A percentile compares a stretch with the other conserved stretches of the same genome.
Evolutionary conservation across 2,113 vertebrate species (phyloP).

Genomic region (Rhea americana): DNA sequence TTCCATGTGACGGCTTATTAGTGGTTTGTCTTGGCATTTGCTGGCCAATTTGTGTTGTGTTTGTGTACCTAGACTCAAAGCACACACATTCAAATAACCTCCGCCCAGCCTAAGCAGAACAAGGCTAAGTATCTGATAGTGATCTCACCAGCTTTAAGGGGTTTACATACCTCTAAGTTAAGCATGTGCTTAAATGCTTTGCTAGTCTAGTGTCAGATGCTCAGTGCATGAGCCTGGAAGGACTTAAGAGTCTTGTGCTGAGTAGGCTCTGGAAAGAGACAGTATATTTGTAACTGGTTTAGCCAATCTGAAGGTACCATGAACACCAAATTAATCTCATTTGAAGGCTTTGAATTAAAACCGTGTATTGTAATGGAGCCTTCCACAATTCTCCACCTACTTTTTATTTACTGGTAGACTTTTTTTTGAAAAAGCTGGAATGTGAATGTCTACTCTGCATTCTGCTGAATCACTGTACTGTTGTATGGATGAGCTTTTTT

Average conservation of each 20-base stretch:
- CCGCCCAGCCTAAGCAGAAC: not conserved
- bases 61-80: not conserved
- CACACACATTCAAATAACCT: not conserved
- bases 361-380: constrained; percentile 5
- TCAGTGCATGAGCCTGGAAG: not conserved
- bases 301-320: not conserved
- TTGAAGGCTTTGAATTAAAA: constrained; percentile 55
- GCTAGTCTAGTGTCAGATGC: not conserved
- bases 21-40: not conserved
- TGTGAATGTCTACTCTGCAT: not conserved
- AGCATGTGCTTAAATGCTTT: not conserved
- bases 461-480: fast-evolving
- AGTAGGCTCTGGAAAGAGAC: not conserved
- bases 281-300: not conserved
- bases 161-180: not conserved
- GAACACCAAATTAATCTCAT: constrained; percentile 37
- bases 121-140: not conserved
- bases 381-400: constrained; percentile 49
- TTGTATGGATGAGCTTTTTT: not conserved
- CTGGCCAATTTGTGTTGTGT: fast-evolving
- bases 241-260: not conserved
- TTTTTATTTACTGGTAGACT: constrained; percentile 45
- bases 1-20: not conserved
- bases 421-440: constrained; percentile 32
- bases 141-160: not conserved